Base-by-base conservation (phyloP, 2,888 invertebrate genomes). In the Temnothorax rugatulus region DNA sequence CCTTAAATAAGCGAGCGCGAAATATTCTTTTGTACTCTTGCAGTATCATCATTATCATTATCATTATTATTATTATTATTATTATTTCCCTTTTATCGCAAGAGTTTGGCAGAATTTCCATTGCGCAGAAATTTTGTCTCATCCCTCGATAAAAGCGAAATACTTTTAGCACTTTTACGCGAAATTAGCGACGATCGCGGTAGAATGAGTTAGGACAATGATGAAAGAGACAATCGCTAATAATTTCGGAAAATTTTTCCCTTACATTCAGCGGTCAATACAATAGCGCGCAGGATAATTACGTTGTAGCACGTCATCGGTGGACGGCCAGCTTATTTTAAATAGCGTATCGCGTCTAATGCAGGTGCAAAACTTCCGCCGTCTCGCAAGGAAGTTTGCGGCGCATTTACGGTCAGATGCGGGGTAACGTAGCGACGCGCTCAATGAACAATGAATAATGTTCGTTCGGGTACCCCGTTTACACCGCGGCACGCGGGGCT, bases 361-460 rank as follows among this genome's bases (percentile, higher is more conserved):
- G 52, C 76, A 69, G 41, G 41, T n/a, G 73, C 74, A 38, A 77
- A 66, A 82, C 61, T 81, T 71, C 47, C 61, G 44, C 52, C 68
- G 34, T 76, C 50, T 54, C 68, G 50, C 15, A 63, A 69, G 52
- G 61, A 61, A 84, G 44, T 82, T 79, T 52, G 47, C 52, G 54
- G 68, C 44, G 84, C 59, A 83, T 85, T 83, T 68, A 85, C 79
- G 69, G 74, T 54, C 50, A 83, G 71, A 68, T 11, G 57, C 61
- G 5, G 83, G 38, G 54, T 38, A 57, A 50, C 64, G 73, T 57
- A 75, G 52, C 52, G 69, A 50, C 52, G 59, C 47, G 47, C 63
- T 84, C 74, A 84, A 86, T 86, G 75, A 64, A 82, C 82, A 76
- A 85, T 83, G 86, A 86, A 83, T 86, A 86, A 85, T 86, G 83